Evolutionary conservation across 2,113 vertebrate species (phyloP), one percentile per base, ranked within the genome.

Genomic region (Gavia stellata): DNA sequence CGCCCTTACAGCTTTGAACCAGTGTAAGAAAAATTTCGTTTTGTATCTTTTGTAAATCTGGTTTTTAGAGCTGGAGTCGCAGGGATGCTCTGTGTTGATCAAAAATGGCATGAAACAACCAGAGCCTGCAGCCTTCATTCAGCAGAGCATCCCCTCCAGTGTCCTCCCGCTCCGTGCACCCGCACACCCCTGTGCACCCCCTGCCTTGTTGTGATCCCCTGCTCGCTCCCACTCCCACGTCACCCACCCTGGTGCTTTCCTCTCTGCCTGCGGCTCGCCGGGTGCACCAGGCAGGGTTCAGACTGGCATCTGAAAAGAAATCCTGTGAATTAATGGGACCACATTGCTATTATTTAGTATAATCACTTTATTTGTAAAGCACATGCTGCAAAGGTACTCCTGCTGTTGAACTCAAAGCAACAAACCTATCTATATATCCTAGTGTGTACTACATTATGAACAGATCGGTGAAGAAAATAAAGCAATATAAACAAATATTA

Each of bases 281-380:
- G 36, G 20, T 23, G 65, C 62, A 49, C 36, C 78, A 81, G 63
- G 75, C 86, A 71, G 59, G 71, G 38, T 55, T 72, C 59, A 78
- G 86, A n/a, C 77, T 62, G 62, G 19, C 15, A 4, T 85, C 68
- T 77, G 83, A 56, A 94, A 85, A 77, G 89, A 92, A 91, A 82
- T 49, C 58, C 71, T 42, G 38, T 38, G 70, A 91, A 94, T 92
- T 96, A 94, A 80, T 58, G 42, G 91, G 71, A 96, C 80, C 50
- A 26, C 88, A 82, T 47, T 90, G 86, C 95, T 87, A 72, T 91
- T 95, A 92, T 81, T 97, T 87, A 7, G 0, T 91, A 52, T 80
- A 85, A 94, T 83, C 85, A 67, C 79, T 95, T 94, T 74, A 93
- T 96, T 96, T 90, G 85, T 90, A 96, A 92, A 96, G 93, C 85